Conservation (phyloP, 2,888 invertebrate species). For the Cryptops parisi region DNA sequence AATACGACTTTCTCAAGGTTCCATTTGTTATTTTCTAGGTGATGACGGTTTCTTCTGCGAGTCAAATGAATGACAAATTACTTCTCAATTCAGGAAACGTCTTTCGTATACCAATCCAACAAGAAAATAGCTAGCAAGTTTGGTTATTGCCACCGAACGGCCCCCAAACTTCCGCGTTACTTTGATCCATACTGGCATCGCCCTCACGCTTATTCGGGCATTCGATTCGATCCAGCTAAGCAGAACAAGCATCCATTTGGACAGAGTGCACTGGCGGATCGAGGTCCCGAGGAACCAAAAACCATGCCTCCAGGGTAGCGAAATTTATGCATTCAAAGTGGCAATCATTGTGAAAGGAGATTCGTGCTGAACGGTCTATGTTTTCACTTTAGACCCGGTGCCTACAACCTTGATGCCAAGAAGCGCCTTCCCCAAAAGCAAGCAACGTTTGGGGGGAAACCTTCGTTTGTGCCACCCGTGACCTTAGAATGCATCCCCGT, state of each 20-base stretch:
- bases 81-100: not conserved
- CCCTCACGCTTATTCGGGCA: too few species aligned
- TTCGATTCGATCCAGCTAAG: too few species aligned
- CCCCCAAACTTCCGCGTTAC: not conserved
- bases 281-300: too few species aligned
- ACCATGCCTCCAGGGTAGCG: too few species aligned
- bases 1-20: not conserved
- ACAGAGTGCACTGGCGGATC: too few species aligned
- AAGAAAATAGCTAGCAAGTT: not conserved
- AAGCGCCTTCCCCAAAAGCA: too few species aligned
- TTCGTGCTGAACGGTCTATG: too few species aligned
- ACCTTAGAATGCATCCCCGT: not conserved
- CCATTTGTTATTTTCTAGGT: not conserved
- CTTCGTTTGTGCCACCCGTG: not conserved
- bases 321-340: too few species aligned
- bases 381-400: too few species aligned
- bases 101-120: not conserved
- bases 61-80: not conserved
- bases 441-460: not conserved
- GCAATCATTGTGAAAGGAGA: too few species aligned
- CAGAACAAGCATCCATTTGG: too few species aligned
- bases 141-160: not conserved
- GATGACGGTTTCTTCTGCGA: not conserved
- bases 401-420: too few species aligned
- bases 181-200: not conserved